Evolutionary conservation across 2,888 invertebrate genomes (phyloP).

Genomic region (Tolmerus cingulatus): DNA sequence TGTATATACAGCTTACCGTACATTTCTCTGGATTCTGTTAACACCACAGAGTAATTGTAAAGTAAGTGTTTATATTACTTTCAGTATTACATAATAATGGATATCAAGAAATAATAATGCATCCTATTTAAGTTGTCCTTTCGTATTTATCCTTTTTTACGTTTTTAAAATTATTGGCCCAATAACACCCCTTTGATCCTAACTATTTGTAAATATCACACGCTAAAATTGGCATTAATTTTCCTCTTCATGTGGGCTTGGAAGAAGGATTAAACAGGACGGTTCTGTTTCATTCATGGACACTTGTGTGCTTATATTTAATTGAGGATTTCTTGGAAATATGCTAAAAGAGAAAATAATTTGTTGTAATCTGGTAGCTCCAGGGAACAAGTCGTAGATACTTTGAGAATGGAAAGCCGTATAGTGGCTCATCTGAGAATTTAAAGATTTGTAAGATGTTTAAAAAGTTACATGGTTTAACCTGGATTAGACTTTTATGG

Average conservation of each 20-base stretch:
- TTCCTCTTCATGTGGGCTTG: background rate
- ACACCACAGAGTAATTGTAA: too few relatives aligned
- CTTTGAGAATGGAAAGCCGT: background rate
- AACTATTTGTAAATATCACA: background rate
- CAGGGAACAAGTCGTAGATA: background rate
- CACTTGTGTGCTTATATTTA: background rate
- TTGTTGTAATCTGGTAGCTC: background rate
- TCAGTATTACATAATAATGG: too few relatives aligned
- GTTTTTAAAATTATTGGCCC: too few relatives aligned
- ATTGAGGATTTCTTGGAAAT: background rate
- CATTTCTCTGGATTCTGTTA: too few relatives aligned
- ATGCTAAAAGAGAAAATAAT: background rate
- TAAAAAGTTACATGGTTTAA: background rate
- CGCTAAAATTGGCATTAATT: background rate
- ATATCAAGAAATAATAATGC: too few relatives aligned
- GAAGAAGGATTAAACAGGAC: too few relatives aligned
- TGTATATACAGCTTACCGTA: too few relatives aligned
- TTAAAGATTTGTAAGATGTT: background rate
- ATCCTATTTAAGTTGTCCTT: too few relatives aligned
- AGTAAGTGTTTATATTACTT: too few relatives aligned
- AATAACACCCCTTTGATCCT: too few relatives aligned
- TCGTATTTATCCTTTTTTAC: too few relatives aligned
- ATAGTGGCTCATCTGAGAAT: background rate
- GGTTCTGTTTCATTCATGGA: too few relatives aligned
- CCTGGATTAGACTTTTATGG: background rate